These are phyloP conservation scores for Holotrichia oblita DNA, from an alignment of 1,140 invertebrate genomes.

Conservation along the genomic window DNA sequence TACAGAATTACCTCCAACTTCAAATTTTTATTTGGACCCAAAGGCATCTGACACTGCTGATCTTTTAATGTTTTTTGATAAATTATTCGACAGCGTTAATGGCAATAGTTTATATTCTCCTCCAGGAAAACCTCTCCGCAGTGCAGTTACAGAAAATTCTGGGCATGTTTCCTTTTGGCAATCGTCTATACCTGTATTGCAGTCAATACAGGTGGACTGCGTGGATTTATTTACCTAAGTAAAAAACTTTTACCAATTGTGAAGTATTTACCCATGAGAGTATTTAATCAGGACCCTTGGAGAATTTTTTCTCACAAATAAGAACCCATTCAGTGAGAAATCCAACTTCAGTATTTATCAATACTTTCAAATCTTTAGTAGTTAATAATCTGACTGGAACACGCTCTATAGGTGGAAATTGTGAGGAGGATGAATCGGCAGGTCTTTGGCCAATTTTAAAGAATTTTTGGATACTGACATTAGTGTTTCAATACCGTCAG, in stretches of 20 bases:
- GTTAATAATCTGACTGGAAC: slow-evolving; percentile 42
- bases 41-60: slow-evolving; percentile 44
- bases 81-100: slow-evolving; percentile 43
- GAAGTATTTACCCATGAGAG: slow-evolving; percentile 37
- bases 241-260: slow-evolving; percentile 20
- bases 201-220: slow-evolving; percentile 39
- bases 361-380: slow-evolving; percentile 40
- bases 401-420: slow-evolving; percentile 41
- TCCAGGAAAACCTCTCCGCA: slow-evolving; percentile 38
- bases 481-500: not conserved
- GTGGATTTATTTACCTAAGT: slow-evolving; percentile 30
- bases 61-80: slow-evolving; percentile 44
- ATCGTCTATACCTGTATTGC: slow-evolving; percentile 35
- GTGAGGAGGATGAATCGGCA: slow-evolving; percentile 43
- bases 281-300: slow-evolving; percentile 46
- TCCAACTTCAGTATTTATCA: slow-evolving; percentile 41
- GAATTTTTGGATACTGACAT: slow-evolving; percentile 18
- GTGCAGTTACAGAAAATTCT: slow-evolving; percentile 41
- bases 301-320: slow-evolving; percentile 43
- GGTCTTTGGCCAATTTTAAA: slow-evolving; percentile 41
- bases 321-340: slow-evolving; percentile 38
- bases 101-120: slow-evolving; percentile 15
- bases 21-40: slow-evolving; percentile 33
- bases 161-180: slow-evolving; percentile 41
- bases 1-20: not conserved